Percentiles rank a stretch among this genome's conserved stretches.
Evolutionary conservation across 2,888 invertebrate species (phyloP).

Genomic region (Rhaphigaster nebulosa): DNA sequence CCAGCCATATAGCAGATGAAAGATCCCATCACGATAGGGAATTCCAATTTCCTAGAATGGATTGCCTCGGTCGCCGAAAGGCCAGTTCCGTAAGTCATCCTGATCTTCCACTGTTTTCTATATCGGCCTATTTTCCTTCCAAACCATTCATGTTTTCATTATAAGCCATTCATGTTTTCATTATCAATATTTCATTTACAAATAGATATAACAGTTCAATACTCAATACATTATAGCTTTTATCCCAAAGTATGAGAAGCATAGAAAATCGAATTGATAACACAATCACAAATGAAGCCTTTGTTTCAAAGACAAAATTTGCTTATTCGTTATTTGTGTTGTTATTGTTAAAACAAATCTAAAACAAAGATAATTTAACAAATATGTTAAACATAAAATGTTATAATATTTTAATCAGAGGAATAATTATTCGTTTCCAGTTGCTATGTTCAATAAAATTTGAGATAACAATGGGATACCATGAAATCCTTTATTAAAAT

Average conservation of each 20-base stretch:
- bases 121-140: background rate
- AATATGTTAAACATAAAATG: no score
- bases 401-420: no score
- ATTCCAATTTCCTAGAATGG: conserved; percentile 28
- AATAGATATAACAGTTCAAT: background rate
- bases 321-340: no score
- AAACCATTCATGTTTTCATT: background rate
- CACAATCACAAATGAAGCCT: no score
- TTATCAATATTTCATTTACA: background rate
- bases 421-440: no score
- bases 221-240: background rate
- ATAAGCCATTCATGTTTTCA: background rate
- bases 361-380: no score
- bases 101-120: background rate
- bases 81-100: background rate
- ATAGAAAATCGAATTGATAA: no score
- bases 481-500: no score
- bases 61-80: conserved; percentile 20
- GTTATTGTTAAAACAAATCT: no score
- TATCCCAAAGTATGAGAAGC: background rate
- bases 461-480: no score
- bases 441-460: no score
- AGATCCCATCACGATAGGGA: conserved; percentile 22
- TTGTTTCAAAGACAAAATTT: no score
- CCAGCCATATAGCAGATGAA: conserved; percentile 1